Evolutionary conservation across 1,140 invertebrate species (phyloP), one percentile per base, ranked within the genome.

Genomic region (Drosophila ohnishii): DNA sequence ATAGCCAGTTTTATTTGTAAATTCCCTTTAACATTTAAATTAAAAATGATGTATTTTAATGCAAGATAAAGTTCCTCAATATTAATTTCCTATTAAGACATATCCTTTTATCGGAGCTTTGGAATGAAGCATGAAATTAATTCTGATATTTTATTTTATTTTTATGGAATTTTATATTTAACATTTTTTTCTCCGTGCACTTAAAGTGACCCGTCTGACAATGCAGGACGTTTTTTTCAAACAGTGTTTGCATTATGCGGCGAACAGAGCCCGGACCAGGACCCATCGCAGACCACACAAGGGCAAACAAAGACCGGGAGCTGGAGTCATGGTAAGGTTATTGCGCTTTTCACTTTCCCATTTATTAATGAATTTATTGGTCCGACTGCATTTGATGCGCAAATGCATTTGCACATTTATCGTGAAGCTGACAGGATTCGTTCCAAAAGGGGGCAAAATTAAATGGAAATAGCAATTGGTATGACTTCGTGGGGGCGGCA

Each of bases 331-430:
- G 9, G 57, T 40, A 6, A 65, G 59, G 73, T 45, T 58, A 45
- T 55, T 72, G 78, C 62, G 45, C 65, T 75, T 80, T 76, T 80
- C 78, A 71, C 73, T 76, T 80, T 80, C 47, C 73, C 65, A 82
- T 81, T 77, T 78, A 81, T 82, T 81, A 81, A 82, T 81, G 78
- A 81, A 81, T 81, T 81, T 81, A 81, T 81, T 77, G 59, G 75
- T 60, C 50, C 59, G 50, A 56, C 79, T 81, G 79, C 74, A 61
- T 62, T 81, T 81, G 74, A 77, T 76, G 74, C n/a, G 51, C 39
- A 69, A 74, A 80, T 80, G 72, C 65, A 80, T 75, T 75, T 80
- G 37, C 53, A 34, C 61, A 75, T 74, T 75, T 62, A 60, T 59
- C 55, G 51, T 78, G 64, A 39, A 34, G 37, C 59, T 74, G 72